Conservation (phyloP, 2,888 invertebrate genomes). For the Dermolepida albohirtum region DNA sequence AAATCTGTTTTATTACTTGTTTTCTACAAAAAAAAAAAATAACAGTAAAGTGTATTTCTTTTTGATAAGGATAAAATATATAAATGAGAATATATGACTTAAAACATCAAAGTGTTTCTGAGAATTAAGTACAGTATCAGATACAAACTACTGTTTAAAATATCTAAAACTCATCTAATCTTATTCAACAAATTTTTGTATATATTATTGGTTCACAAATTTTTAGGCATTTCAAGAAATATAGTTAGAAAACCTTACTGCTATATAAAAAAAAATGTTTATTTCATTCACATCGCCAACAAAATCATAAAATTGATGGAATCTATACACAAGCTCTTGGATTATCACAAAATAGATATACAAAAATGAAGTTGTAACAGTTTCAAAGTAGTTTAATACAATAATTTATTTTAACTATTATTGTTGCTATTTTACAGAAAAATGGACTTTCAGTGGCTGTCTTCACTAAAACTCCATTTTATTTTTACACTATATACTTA, state of each 20-base stretch:
- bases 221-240: background rate
- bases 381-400: slow-evolving; percentile 22
- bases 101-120: no score
- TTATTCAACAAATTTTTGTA: no score
- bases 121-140: no score
- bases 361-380: slow-evolving; percentile 20
- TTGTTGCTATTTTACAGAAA: slow-evolving; percentile 7
- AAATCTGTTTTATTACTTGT: no score
- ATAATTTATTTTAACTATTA: slow-evolving; percentile 32
- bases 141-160: no score
- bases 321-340: slow-evolving; percentile 21
- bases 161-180: no score
- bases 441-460: slow-evolving; percentile 36
- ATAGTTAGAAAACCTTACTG: background rate
- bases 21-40: no score
- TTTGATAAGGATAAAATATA: no score
- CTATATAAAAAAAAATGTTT: slow-evolving; percentile 16
- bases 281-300: slow-evolving; percentile 23
- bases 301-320: slow-evolving; percentile 13
- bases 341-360: slow-evolving; percentile 31
- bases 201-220: no score
- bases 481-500: slow-evolving; percentile 17
- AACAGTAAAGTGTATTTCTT: no score
- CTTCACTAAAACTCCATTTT: slow-evolving; percentile 29
- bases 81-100: no score